Percentiles rank a stretch among this genome's conserved stretches.
phyloP scores from a whole-genome alignment of 2,113 vertebrate genomes.

The Mohoua ochrocephala region DNA sequence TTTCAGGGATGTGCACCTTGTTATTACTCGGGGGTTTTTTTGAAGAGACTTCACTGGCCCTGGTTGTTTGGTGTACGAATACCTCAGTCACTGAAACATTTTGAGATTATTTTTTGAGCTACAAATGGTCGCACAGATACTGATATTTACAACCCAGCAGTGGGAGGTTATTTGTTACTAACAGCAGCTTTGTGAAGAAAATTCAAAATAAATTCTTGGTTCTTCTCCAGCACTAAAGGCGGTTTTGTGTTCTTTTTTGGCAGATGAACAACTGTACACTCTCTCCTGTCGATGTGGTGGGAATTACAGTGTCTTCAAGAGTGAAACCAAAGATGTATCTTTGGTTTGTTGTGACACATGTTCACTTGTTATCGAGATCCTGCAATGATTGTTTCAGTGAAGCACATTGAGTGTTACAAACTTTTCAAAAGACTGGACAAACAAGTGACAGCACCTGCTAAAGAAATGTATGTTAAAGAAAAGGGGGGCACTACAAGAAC shows the following conservation, averaged over 20 bases:
- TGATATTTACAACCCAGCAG: neutral
- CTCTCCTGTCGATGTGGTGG: constrained; percentile 77
- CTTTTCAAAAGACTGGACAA: neutral
- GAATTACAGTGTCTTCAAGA: constrained; percentile 66
- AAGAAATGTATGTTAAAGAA: neutral
- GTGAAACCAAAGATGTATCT: constrained; percentile 64
- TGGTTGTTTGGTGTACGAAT: neutral
- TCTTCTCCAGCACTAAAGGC: neutral
- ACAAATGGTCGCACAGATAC: neutral
- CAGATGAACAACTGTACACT: constrained; percentile 70
- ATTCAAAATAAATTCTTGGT: neutral
- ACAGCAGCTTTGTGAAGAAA: neutral
- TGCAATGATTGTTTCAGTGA: constrained; percentile 19
- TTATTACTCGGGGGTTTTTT: neutral
- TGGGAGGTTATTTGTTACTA: neutral
- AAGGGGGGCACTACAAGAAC: neutral
- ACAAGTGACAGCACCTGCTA: neutral
- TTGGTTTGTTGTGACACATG: constrained; percentile 76
- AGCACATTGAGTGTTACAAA: neutral
- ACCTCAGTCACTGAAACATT: neutral
- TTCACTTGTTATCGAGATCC: constrained; percentile 75
- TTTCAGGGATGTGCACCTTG: neutral
- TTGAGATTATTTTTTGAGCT: neutral
- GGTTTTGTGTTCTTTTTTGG: neutral
- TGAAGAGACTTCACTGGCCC: neutral